Conservation (phyloP, 1,140 invertebrate genomes). For the Hypothenemus hampei region DNA sequence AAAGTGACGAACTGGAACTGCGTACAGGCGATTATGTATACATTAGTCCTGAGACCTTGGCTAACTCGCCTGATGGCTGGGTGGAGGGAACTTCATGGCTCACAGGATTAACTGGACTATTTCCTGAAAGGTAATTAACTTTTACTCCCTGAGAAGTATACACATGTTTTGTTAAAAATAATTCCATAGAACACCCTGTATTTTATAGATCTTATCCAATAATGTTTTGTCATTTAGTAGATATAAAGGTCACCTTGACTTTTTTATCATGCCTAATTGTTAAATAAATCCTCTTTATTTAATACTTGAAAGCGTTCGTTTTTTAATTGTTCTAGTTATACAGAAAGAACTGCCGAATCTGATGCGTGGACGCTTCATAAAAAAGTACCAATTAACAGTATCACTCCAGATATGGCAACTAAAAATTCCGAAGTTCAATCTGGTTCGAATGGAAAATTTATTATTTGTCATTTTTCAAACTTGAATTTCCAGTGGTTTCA, state of each 20-base stretch:
- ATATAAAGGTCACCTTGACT: neutral
- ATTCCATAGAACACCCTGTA: no score
- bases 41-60: constrained; percentile 66
- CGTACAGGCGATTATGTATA: constrained; percentile 83
- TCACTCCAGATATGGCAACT: constrained; percentile 10
- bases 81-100: constrained; percentile 82
- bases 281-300: neutral
- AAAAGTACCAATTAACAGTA: constrained; percentile 52
- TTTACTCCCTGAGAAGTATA: no score
- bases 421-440: constrained; percentile 9
- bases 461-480: no score
- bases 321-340: constrained; percentile 55
- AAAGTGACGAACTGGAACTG: constrained; percentile 79
- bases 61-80: constrained; percentile 76
- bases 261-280: neutral
- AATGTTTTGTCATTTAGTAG: no score
- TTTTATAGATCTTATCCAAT: no score
- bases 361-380: constrained; percentile 86
- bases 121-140: constrained; percentile 64
- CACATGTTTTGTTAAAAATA: no score
- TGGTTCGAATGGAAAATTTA: neutral
- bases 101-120: constrained; percentile 70
- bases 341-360: constrained; percentile 76
- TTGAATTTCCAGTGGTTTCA: no score
- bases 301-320: neutral